These are phyloP conservation scores for Rhogogaster chlorosoma DNA, from an alignment of 2,888 invertebrate genomes.

Conservation along the genomic window DNA sequence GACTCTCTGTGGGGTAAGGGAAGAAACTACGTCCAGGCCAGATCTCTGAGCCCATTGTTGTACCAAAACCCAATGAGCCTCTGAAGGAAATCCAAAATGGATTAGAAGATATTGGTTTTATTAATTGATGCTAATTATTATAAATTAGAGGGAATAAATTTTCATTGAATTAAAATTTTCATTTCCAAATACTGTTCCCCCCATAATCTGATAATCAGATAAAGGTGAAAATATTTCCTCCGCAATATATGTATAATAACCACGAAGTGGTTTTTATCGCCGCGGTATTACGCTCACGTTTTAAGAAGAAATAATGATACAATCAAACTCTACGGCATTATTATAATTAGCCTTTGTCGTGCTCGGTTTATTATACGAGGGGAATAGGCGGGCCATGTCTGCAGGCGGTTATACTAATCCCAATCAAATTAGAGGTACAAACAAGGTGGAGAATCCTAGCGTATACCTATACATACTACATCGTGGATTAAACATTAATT, in stretches of 20 bases:
- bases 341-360: not conserved
- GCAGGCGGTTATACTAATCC: slow-evolving; percentile 21
- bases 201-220: not conserved
- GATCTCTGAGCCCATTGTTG: slow-evolving; percentile 74
- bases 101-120: not conserved
- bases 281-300: not conserved
- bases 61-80: slow-evolving; percentile 72
- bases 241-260: not conserved
- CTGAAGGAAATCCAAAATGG: slow-evolving; percentile 61
- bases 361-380: not conserved
- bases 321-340: not conserved
- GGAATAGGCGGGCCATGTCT: not conserved
- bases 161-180: not conserved
- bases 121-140: not conserved
- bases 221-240: not conserved
- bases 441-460: slow-evolving; percentile 38
- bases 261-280: not conserved
- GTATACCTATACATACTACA: not conserved
- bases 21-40: slow-evolving; percentile 73
- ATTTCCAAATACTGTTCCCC: not conserved
- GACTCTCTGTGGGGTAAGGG: slow-evolving; percentile 64
- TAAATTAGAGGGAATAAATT: not conserved
- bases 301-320: not conserved
- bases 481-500: slow-evolving; percentile 57
- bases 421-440: slow-evolving; percentile 38